A percentile compares a stretch with the other conserved stretches of the same genome.
Evolutionary conservation across 2,797 vertebrate genomes (phyloP).

Genomic region (Zenarchopterus dispar): DNA sequence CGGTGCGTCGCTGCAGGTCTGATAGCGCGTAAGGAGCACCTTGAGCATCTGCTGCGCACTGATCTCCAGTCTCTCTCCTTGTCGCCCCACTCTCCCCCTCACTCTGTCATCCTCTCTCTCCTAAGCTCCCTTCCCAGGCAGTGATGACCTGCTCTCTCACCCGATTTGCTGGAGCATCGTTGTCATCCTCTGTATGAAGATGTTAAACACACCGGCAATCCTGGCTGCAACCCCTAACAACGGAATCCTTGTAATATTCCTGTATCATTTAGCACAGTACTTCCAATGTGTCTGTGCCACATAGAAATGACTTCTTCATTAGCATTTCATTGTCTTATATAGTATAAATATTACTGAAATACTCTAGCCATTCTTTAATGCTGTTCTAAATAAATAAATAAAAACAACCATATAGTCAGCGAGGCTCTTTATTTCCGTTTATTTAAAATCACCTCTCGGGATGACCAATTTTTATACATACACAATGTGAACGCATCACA

Average conservation of each 20-base stretch:
- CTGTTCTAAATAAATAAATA: too few species aligned
- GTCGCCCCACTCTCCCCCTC: conserved; percentile 25
- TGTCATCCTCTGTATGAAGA: conserved; percentile 47
- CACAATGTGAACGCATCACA: background rate
- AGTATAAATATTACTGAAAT: background rate
- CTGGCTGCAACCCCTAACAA: conserved; percentile 37
- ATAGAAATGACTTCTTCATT: conserved; percentile 33
- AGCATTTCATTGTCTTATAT: conserved; percentile 29
- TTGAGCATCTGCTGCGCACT: conserved; percentile 66
- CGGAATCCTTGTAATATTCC: conserved; percentile 31
- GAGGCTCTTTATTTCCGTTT: conserved; percentile 1
- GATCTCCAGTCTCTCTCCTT: conserved; percentile 49
- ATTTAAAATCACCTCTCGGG: background rate
- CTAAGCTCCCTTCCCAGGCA: conserved; percentile 41
- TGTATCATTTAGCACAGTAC: conserved; percentile 10
- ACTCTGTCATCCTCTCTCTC: conserved; percentile 27
- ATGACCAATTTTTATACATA: background rate
- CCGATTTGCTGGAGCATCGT: conserved; percentile 51
- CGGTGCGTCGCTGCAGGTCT: conserved; percentile 67
- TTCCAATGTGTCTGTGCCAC: conserved; percentile 9
- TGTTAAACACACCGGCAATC: conserved; percentile 49
- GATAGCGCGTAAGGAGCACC: conserved; percentile 66
- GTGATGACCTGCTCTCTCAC: conserved; percentile 60
- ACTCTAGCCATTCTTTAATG: too few species aligned
- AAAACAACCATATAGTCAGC: too few species aligned